Percentiles rank a stretch among this genome's conserved stretches.
Conservation (phyloP, 2,113 vertebrate genomes). For the Zonotrichia leucophrys region DNA sequence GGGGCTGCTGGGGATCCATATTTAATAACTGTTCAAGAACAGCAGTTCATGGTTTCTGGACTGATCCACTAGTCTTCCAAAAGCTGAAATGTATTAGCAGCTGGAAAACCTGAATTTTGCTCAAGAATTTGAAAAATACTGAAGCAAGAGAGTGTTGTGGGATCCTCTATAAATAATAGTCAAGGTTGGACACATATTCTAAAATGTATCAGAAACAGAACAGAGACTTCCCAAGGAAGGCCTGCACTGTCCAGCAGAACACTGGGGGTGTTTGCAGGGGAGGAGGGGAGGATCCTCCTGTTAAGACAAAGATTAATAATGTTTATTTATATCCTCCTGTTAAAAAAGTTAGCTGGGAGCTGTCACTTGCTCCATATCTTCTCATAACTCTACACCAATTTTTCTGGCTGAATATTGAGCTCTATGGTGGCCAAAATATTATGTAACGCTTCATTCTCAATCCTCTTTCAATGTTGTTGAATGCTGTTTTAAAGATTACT, state of each 20-base stretch:
- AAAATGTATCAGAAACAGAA: accelerated
- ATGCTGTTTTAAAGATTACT: not conserved
- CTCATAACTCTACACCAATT: not conserved
- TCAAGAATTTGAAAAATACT: not conserved
- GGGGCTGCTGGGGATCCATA: not conserved
- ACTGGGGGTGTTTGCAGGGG: not conserved
- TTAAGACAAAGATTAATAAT: not conserved
- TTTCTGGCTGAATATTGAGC: not conserved
- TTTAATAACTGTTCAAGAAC: not conserved
- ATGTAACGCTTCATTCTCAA: not conserved
- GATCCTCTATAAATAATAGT: not conserved
- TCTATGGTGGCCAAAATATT: not conserved
- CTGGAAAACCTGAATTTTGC: not conserved
- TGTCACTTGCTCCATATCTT: accelerated
- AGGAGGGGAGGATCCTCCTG: not conserved
- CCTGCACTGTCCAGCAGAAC: not conserved
- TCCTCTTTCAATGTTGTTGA: not conserved
- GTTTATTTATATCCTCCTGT: not conserved
- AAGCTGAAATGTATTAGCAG: not conserved
- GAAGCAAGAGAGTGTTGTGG: not conserved
- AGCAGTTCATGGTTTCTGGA: not conserved
- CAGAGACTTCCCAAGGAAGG: not conserved
- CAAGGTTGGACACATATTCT: accelerated
- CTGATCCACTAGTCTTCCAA: not conserved
- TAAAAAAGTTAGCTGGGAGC: not conserved